These are phyloP conservation scores for Pseudochirops cupreus DNA, from an alignment of 2,797 vertebrate genomes.

Conservation along the genomic window DNA sequence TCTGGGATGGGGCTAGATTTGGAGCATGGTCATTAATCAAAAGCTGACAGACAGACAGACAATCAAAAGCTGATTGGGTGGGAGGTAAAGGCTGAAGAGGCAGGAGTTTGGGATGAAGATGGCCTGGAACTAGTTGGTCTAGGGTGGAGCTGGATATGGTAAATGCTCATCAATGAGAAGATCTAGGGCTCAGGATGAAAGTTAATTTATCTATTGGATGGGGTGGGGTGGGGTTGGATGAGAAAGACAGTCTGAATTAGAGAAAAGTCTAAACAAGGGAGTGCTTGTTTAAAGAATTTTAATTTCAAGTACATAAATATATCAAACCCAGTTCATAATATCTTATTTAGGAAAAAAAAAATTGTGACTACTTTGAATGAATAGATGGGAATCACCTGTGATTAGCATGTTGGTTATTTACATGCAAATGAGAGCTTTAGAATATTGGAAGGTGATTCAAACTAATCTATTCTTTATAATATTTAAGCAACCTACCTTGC, in stretches of 20 bases:
- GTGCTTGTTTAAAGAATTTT: not conserved
- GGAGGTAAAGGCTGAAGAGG: not conserved
- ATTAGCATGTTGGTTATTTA: not conserved
- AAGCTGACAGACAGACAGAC: not conserved
- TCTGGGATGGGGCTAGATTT: not conserved
- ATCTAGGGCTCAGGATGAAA: not conserved
- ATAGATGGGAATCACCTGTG: not conserved
- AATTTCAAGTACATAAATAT: not conserved
- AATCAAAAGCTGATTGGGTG: not conserved
- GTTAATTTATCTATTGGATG: not conserved
- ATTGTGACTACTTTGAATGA: not conserved
- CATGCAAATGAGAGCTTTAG: not conserved
- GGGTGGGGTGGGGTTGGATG: not conserved
- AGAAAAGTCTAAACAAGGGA: not conserved
- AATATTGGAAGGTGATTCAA: not conserved
- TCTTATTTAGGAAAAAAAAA: not conserved
- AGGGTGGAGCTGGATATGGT: not conserved
- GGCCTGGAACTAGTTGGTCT: not conserved
- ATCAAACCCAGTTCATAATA: not conserved
- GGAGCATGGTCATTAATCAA: not conserved
- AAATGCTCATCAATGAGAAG: not conserved
- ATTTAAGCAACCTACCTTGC: not conserved
- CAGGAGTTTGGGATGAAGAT: not conserved
- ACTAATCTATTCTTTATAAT: not conserved
- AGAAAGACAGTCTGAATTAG: not conserved